Evolutionary conservation across 1,140 invertebrate genomes (phyloP).

Genomic region (Oreohelix idahoensis): DNA sequence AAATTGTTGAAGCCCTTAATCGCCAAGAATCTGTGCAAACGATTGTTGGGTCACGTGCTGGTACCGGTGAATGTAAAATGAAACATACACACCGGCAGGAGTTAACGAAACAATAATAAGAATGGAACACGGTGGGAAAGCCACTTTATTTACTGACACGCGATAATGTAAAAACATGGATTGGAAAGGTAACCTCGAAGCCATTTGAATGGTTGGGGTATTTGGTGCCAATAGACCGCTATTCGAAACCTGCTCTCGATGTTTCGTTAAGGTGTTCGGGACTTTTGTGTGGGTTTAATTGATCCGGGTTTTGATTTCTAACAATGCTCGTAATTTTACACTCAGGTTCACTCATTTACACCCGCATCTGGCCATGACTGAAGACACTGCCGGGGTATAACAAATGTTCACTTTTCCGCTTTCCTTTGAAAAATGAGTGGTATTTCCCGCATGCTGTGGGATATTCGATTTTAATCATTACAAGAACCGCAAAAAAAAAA

Average conservation of each 20-base stretch:
- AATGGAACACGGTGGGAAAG: not conserved
- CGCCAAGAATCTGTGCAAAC: conserved; percentile 5
- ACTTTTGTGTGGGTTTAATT: not conserved
- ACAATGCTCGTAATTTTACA: not conserved
- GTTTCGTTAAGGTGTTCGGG: conserved; percentile 2
- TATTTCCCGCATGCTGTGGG: too few relatives aligned
- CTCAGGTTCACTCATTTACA: not conserved
- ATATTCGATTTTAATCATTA: too few relatives aligned
- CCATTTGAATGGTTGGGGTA: conserved; percentile 12
- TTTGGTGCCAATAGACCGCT: not conserved
- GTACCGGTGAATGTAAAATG: conserved; percentile 16
- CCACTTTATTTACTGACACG: not conserved
- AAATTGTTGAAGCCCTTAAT: conserved; percentile 6
- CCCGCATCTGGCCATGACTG: not conserved
- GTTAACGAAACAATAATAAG: conserved; percentile 29
- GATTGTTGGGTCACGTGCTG: conserved; percentile 26
- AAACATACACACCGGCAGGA: conserved; percentile 13
- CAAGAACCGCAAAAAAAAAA: too few relatives aligned
- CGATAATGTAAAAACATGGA: conserved; percentile 20
- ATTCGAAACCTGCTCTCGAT: not conserved
- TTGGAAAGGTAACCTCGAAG: conserved; percentile 7
- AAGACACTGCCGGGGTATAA: not conserved
- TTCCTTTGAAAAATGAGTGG: too few relatives aligned
- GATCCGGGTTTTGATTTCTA: not conserved
- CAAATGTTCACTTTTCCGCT: not conserved